Evolutionary conservation across 1,140 invertebrate genomes (phyloP), one percentile per base, ranked within the genome.

Genomic region (Aphis craccivora): DNA sequence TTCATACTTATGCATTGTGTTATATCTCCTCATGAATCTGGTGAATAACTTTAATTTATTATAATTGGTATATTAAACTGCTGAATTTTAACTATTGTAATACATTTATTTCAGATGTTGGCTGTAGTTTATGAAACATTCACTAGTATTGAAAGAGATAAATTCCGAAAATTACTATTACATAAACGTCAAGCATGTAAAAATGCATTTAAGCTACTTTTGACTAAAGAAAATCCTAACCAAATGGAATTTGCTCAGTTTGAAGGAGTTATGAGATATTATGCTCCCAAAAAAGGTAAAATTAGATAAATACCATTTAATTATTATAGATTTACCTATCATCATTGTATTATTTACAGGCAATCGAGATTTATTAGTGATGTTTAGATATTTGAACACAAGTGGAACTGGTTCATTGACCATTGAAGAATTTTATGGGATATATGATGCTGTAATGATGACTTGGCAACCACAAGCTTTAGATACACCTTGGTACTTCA

Each of bases 41-140:
- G 97, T 97, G 95, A 96, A 96, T 95, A 87, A 51, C 6, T 94
- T 87, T 43, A 14, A 81, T 84, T 84, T 86, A 83, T 93, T 67
- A 20, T 87, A 25, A 20, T 25, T 35, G 5, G 0, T 23, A 88
- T 35, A 51, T 9, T 45, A 53, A 23, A 51, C 22, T 88, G n/a
- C 30, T 88, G 1, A 22, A 23, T 35, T 88, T 22, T 53, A 22
- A 67, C 30, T 40, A 1, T 90, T 60, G 2, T 25, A 14, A 67
- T 25, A 60, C 0, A 25, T 35, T 84, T 40, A 84, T 95, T 95
- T 55, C 95, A 97, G 97, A 97, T 98, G 97, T 95, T 99, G 90
- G 98, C 98, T 91, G 98, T 98, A 43, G 98, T 98, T 5, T 98
- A 98, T 95, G 98, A 98, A 95, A 97, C 98, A 11, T 99, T 98